phyloP scores from a whole-genome alignment of 2,113 vertebrate genomes.

The Vombatus ursinus region DNA sequence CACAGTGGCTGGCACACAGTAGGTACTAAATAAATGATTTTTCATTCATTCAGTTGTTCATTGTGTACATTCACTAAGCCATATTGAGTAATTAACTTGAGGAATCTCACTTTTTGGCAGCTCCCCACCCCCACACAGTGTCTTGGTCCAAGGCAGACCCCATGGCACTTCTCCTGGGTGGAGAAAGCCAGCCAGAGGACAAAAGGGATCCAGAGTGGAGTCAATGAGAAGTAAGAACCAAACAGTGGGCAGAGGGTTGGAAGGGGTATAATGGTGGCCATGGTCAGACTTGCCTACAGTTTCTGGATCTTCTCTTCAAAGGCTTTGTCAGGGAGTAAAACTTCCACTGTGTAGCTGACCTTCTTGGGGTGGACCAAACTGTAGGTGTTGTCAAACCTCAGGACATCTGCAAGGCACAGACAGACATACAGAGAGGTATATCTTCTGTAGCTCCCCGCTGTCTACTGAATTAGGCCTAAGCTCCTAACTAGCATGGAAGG shows the following conservation, averaged over 20 bases:
- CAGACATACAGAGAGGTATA: neutral
- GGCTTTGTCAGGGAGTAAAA: slow-evolving; percentile 81
- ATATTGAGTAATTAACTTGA: neutral
- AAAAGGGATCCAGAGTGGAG: neutral
- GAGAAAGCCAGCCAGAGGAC: neutral
- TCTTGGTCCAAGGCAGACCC: neutral
- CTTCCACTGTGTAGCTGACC: slow-evolving; percentile 83
- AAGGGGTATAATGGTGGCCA: neutral
- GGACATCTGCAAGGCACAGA: slow-evolving; percentile 79
- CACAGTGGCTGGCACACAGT: too few species aligned
- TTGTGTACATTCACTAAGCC: too few species aligned
- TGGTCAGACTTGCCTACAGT: slow-evolving; percentile 3
- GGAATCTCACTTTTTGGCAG: neutral
- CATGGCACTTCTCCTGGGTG: neutral
- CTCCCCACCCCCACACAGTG: neutral
- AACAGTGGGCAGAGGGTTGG: neutral
- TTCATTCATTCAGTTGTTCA: too few species aligned
- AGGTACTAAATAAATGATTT: too few species aligned
- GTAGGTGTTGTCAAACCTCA: slow-evolving; percentile 89
- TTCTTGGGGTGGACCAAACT: slow-evolving; percentile 87
- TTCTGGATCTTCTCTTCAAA: slow-evolving; percentile 57
- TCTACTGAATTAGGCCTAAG: neutral
- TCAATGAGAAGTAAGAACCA: neutral
- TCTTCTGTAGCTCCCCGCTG: neutral
- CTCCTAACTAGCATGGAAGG: neutral